phyloP scores from a whole-genome alignment of 2,797 vertebrate species.

The Enteromius afrohamiltoni region DNA sequence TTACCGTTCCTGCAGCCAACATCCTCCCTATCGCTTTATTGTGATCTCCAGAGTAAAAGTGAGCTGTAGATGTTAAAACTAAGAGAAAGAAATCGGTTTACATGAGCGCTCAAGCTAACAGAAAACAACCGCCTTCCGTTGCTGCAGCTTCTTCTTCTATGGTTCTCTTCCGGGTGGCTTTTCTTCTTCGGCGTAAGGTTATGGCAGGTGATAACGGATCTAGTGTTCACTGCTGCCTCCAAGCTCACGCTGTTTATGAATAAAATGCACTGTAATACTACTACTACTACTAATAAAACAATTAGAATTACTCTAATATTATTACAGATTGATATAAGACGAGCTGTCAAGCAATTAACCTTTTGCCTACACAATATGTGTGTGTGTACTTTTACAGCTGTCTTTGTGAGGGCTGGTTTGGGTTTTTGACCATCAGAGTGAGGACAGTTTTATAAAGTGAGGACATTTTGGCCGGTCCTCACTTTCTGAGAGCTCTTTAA shows the following conservation, averaged over 20 bases:
- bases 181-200: neutral
- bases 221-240: neutral
- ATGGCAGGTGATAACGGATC: neutral
- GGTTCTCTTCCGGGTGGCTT: neutral
- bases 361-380: too few relatives aligned
- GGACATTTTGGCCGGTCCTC: too few relatives aligned
- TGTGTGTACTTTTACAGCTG: too few relatives aligned
- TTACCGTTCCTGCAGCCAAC: slow-evolving; percentile 83
- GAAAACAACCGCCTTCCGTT: slow-evolving; percentile 13
- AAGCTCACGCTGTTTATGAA: neutral
- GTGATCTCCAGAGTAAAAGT: slow-evolving; percentile 33
- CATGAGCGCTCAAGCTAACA: neutral
- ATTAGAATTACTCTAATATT: neutral
- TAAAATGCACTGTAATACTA: too few relatives aligned
- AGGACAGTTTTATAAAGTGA: too few relatives aligned
- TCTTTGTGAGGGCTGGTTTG: too few relatives aligned
- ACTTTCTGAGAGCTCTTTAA: too few relatives aligned
- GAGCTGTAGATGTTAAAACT: slow-evolving; percentile 44
- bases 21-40: slow-evolving; percentile 66
- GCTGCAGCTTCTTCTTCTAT: neutral
- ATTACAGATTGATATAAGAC: too few relatives aligned
- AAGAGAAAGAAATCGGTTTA: slow-evolving; percentile 27
- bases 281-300: neutral
- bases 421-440: too few relatives aligned
- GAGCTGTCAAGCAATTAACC: too few relatives aligned